These are phyloP conservation scores for Myoxocephalus aenaeus DNA, from an alignment of 2,797 vertebrate genomes.

Conservation along the genomic window DNA sequence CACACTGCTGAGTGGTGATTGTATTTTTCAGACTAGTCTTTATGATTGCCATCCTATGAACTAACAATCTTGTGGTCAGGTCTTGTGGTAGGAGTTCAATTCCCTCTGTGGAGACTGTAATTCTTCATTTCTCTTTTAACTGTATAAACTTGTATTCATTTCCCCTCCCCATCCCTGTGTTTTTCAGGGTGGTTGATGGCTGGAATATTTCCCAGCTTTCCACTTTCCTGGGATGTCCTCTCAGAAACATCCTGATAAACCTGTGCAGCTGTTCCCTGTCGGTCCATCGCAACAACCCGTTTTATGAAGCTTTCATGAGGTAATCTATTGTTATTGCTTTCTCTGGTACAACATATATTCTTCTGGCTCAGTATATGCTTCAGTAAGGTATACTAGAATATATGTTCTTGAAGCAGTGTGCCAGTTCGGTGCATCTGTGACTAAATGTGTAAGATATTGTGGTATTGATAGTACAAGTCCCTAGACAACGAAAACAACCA, in stretches of 20 bases:
- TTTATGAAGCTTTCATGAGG: slow-evolving; percentile 46
- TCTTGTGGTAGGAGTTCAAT: slow-evolving; percentile 9
- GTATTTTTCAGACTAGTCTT: slow-evolving; percentile 3
- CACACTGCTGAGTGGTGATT: slow-evolving; percentile 3
- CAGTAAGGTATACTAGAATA: neutral
- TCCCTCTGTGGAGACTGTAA: neutral
- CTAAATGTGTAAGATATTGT: neutral
- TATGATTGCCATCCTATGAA: neutral
- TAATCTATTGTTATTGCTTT: slow-evolving; percentile 46
- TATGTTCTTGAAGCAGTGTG: neutral
- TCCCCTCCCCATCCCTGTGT: neutral
- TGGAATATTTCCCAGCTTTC: slow-evolving; percentile 10
- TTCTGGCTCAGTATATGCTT: slow-evolving; percentile 1
- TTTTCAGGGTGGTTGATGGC: neutral
- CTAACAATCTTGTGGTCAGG: neutral
- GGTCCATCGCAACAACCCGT: neutral
- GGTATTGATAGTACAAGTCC: neutral
- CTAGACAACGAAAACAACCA: neutral
- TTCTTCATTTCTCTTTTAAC: neutral
- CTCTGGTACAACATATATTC: neutral
- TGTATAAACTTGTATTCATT: neutral
- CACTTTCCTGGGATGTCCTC: neutral
- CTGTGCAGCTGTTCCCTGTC: neutral
- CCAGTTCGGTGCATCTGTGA: neutral
- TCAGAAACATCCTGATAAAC: slow-evolving; percentile 9